Evolutionary conservation across 1,140 invertebrate species (phyloP).

Genomic region (Oncopodura yosiiana): DNA sequence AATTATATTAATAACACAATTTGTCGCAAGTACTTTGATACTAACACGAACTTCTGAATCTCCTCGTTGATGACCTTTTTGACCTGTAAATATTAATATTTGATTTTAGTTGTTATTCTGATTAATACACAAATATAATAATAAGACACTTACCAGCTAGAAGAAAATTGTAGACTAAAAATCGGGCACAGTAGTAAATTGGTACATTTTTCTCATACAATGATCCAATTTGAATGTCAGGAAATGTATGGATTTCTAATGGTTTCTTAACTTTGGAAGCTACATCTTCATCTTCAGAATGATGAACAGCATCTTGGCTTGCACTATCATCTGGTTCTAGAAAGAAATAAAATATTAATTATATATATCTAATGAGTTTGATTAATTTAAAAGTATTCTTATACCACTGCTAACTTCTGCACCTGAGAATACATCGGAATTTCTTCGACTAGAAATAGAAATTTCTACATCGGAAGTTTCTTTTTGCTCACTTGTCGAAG

Average conservation of each 20-base stretch:
- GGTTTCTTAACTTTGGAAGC: constrained; percentile 25
- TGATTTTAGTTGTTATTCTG: neutral
- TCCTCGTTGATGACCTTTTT: constrained; percentile 49
- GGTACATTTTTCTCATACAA: constrained; percentile 55
- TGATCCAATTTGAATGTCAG: constrained; percentile 49
- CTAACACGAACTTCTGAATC: constrained; percentile 66
- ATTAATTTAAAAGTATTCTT: neutral
- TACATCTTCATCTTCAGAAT: constrained; percentile 33
- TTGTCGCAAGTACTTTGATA: constrained; percentile 68
- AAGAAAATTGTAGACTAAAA: constrained; percentile 64
- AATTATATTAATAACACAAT: constrained; percentile 59
- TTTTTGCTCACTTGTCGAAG: constrained; percentile 16
- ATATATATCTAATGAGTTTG: neutral
- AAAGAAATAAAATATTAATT: neutral
- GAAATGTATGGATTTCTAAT: constrained; percentile 41
- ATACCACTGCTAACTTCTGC: constrained; percentile 17
- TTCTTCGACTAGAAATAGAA: constrained; percentile 12
- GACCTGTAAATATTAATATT: constrained; percentile 11
- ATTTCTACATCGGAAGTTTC: constrained; percentile 23
- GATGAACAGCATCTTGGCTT: constrained; percentile 37
- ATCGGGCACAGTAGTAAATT: constrained; percentile 61
- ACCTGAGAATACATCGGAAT: constrained; percentile 25
- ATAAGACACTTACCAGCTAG: constrained; percentile 47
- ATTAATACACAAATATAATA: neutral
- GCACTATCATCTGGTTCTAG: constrained; percentile 24